Evolutionary conservation across 2,888 invertebrate genomes (phyloP), one percentile per base, ranked within the genome.

Genomic region (Apamea sordens): DNA sequence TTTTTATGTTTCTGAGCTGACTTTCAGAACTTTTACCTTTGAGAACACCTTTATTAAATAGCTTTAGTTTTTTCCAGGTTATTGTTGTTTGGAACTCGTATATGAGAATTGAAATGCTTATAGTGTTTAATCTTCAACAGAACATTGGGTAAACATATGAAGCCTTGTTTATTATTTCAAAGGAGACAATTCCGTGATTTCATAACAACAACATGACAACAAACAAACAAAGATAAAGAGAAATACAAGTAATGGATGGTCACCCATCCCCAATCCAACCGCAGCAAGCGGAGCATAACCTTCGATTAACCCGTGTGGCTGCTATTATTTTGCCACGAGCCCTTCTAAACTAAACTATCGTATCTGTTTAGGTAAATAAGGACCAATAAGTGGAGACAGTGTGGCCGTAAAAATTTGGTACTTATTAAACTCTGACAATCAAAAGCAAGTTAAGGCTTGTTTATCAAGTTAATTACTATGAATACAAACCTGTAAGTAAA

Each of bases 401-500:
- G 41, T 41, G 7, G 41, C 41, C 41, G 41, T 41, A 41, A 41
- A 32, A 18, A 18, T 5, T 4, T 4, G 8, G 41, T 41, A 41
- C 41, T 41, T 18, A 32, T 32, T 18, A 28, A 32, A 32, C 63
- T 28, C 32, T 18, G 18, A 10, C 18, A 28, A 18, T 18, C 18
- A 63, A 28, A 41, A 41, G 41, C 41, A 41, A 41, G 41, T 41
- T 36, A 36, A 36, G 36, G 36, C 36, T 36, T 36, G 0, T 36
- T 36, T 36, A 36, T 36, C 36, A 5, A 36, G 5, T 5, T 36
- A 36, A 4, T 69, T 50, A 50, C 13, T 50, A 21, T 28, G 13
- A 24, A 11, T 64, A 88, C 85, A 78, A 89, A 96, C 97, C 93
- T 96, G 97, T 82, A 97, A 91, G 85, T 97, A 97, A 77, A 47